Conservation (phyloP, 1,140 invertebrate genomes). For the Harlomillsia oculata region DNA sequence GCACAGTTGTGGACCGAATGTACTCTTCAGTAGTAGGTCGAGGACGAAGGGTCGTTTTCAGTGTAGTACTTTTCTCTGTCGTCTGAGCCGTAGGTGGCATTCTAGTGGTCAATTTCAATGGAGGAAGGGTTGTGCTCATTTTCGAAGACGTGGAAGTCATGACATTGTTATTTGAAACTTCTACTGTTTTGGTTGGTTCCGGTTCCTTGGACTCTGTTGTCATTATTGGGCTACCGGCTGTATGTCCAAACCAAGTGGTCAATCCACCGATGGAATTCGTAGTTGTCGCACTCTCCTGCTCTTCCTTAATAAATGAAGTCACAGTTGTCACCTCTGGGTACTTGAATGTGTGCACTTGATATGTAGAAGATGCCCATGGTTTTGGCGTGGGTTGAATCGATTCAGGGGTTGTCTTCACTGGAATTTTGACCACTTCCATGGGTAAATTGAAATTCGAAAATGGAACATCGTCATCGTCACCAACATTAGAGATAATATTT, state of each 20-base stretch:
- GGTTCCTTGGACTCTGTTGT: no score
- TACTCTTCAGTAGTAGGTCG: background rate
- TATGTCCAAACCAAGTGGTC: slow-evolving; percentile 24
- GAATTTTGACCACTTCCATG: background rate
- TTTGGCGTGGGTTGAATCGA: slow-evolving; percentile 7
- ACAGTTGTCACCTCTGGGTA: slow-evolving; percentile 19
- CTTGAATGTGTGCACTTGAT: slow-evolving; percentile 34
- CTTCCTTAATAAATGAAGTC: background rate
- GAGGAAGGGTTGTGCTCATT: no score
- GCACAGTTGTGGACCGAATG: background rate
- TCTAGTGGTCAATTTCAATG: no score
- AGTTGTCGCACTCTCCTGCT: background rate
- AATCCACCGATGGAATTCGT: slow-evolving; percentile 11
- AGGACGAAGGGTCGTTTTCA: slow-evolving; percentile 40
- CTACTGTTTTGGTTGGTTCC: no score
- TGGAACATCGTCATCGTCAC: no score
- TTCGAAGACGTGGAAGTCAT: no score
- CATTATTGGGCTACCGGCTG: no score
- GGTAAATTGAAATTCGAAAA: no score
- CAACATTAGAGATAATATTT: no score
- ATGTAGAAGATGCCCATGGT: slow-evolving; percentile 34
- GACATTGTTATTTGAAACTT: no score
- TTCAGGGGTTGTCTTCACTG: background rate
- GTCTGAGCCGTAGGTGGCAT: slow-evolving; percentile 41
- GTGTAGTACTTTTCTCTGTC: slow-evolving; percentile 36